Conservation (phyloP, 2,113 vertebrate species). For the Acinonyx jubatus region DNA sequence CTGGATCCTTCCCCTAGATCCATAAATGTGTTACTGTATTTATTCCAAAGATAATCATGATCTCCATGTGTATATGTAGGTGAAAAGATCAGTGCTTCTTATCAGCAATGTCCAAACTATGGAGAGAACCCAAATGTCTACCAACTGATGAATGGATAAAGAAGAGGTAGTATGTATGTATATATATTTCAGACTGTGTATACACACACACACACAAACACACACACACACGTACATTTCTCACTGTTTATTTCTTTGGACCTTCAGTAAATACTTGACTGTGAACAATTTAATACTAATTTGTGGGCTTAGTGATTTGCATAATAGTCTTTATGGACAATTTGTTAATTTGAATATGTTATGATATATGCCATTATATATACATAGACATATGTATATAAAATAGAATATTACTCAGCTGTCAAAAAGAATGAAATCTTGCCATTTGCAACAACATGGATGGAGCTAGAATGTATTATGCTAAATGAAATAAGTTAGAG, state of each 20-base stretch:
- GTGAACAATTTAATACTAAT: background rate
- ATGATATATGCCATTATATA: background rate
- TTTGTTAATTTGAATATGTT: background rate
- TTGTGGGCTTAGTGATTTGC: background rate
- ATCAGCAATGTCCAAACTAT: no score
- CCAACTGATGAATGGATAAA: no score
- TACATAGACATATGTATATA: no score
- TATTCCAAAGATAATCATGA: background rate
- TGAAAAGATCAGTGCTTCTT: background rate
- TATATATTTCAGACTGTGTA: no score
- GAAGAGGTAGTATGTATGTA: no score
- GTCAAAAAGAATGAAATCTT: no score
- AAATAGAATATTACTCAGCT: no score
- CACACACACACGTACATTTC: background rate
- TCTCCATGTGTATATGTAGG: background rate
- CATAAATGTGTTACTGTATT: background rate
- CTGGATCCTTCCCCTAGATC: background rate
- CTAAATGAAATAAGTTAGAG: no score
- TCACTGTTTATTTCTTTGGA: background rate
- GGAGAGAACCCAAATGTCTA: no score
- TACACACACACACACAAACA: background rate
- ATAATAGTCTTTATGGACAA: background rate
- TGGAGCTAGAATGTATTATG: no score
- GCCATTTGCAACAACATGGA: no score
- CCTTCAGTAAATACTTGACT: constrained; percentile 6